Base-by-base conservation (phyloP, 2,113 vertebrate species). In the Ibidorhyncha struthersii region DNA sequence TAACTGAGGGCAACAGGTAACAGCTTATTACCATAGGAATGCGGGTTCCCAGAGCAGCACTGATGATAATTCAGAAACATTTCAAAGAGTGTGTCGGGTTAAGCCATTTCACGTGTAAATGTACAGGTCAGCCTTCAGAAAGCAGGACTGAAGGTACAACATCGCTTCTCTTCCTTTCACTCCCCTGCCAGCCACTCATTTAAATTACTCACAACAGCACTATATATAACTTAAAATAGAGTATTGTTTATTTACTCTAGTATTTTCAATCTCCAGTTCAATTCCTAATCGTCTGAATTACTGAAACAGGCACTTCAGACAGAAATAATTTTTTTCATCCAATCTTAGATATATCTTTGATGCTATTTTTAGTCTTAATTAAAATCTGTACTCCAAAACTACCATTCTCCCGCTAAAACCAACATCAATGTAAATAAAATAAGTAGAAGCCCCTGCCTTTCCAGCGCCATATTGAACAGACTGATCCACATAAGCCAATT, bases 1-100 rank as follows among this genome's bases (percentile, higher is more conserved):
- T 59, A 86, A 78, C 18, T 52, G 94, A 78, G 80, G 79, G 83
- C 93, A 94, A 38, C 85, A 80, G 65, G 92, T 20, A 96, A 22
- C 53, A 45, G 25, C 49, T 38, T 18, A 26, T 94, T 62, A 14
- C 62, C 74, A 11, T 1, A 14, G 36, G 14, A 23, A 14, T 1
- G n/a, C 3, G 47, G 58, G 59, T 52, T 55, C 69, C 72, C 40
- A 0, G 45, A 9, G 65, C 77, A 85, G 84, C 40, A 1, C 58
- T 9, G 70, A 70, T 70, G 72, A 14, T 34, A 30, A 27, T 7
- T 36, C 59, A 73, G 65, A 13, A 50, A 3, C 26, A 1, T 32
- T 49, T 30, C 87, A 55, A 61, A 2, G 5, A 6, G n/a, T 14
- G 3, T 1, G 4, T 0, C 6, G 2, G 26, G 14, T 19, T 30